Base-by-base conservation (phyloP, 2,888 invertebrate species). In the Volucella inflata region DNA sequence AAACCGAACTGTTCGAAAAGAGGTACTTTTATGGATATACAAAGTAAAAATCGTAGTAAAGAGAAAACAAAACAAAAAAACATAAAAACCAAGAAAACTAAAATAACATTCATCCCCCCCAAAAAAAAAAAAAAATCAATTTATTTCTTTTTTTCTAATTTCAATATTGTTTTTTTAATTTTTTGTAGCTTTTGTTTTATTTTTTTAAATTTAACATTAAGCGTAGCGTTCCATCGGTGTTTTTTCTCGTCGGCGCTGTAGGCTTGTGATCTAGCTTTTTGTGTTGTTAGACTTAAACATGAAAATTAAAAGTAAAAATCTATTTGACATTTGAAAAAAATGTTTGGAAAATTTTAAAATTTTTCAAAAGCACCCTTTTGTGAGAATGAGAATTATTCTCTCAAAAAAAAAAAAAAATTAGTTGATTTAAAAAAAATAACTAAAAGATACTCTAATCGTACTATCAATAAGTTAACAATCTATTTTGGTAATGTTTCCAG, bases 1-100 rank as follows among this genome's bases (percentile, higher is more conserved):
- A 30, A 57, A 64, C n/a, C 30, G 40, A 48, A 67, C 50, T 51
- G 51, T 21, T 59, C 11, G 17, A 55, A 57, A n/a, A 48, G 46
- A 38, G 16, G 17, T 53, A 55, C 44, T 40, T 65, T 64, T n/a
- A 38, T 21, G 2, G 57, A 40, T 57, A 57, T 67, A 50, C 8
- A 57, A 8, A 55, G 46, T 40, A 14, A n/a, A 57, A 59, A 14
- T 64, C 12, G 36, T 30, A 14, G n/a, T 38, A 30, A 30, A 30
- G 30, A 14, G 14, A 51, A 17, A 51, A 51, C 10, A 51, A 51
- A 11, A 14, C 0, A 10, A 8, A 30, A 30, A 3, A 30, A 51
- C 2, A 14, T 8, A 51, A 51, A 16, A n/a, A 17, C 14, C 12
- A 14, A 44, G 3, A 9, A 46, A 46, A 55, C 1, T 0, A 68